A percentile compares a stretch with the other conserved stretches of the same genome.
Evolutionary conservation across 2,113 vertebrate species (phyloP).

Genomic region (Nannospalax galili): DNA sequence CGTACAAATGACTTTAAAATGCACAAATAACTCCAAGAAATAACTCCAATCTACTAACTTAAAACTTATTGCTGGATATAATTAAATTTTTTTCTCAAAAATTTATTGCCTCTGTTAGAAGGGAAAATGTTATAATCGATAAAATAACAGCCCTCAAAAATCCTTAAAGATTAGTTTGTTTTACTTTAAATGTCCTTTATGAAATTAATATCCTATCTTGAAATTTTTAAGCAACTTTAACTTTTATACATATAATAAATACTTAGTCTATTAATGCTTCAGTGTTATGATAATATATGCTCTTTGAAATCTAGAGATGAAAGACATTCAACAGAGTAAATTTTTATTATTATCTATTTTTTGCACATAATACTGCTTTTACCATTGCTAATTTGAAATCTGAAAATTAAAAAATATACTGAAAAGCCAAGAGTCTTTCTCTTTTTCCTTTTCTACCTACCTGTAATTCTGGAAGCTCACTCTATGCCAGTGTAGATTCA

Average conservation of each 20-base stretch:
- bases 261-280: slow-evolving; percentile 50
- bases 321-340: slow-evolving; percentile 11
- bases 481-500: background rate
- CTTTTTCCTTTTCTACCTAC: background rate
- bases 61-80: slow-evolving; percentile 8
- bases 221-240: slow-evolving; percentile 51
- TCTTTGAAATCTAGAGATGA: slow-evolving; percentile 74
- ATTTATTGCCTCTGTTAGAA: background rate
- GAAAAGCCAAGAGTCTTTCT: background rate
- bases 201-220: slow-evolving; percentile 57
- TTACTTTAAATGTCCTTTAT: slow-evolving; percentile 62
- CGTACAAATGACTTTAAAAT: slow-evolving; percentile 36
- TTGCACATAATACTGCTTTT: slow-evolving; percentile 2
- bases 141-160: slow-evolving; percentile 49
- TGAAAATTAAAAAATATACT: slow-evolving; percentile 1
- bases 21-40: slow-evolving; percentile 25
- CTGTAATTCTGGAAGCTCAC: background rate
- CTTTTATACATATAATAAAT: slow-evolving; percentile 65
- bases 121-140: slow-evolving; percentile 21
- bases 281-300: slow-evolving; percentile 59
- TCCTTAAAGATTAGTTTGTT: slow-evolving; percentile 54
- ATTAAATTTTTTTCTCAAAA: slow-evolving; percentile 37
- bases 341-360: slow-evolving; percentile 56
- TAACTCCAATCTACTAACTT: background rate
- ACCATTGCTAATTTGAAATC: slow-evolving; percentile 49